phyloP scores from a whole-genome alignment of 2,888 invertebrate species.

The Diplazon laetatorius region DNA sequence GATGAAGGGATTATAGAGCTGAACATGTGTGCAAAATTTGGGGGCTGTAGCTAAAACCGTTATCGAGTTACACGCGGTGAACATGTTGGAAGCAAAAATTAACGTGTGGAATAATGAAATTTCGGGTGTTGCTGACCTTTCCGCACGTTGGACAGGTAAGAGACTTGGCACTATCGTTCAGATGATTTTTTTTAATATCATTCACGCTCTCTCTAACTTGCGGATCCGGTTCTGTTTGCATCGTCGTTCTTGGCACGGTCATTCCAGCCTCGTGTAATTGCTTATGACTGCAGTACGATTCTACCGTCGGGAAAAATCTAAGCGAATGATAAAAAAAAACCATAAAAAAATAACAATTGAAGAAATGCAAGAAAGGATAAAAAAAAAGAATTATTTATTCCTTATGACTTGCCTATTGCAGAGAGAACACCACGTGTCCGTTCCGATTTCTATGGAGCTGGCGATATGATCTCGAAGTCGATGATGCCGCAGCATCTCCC shows the following conservation, averaged over 20 bases:
- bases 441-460: constrained; percentile 67
- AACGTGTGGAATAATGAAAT: too few species aligned
- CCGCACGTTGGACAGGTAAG: constrained; percentile 77
- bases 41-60: too few species aligned
- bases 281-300: constrained; percentile 71
- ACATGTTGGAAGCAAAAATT: too few species aligned
- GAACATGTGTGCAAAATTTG: too few species aligned
- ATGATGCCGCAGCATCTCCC: constrained; percentile 77
- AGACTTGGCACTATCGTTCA: constrained; percentile 70
- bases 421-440: constrained; percentile 74
- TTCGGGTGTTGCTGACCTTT: too few species aligned
- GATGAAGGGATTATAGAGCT: too few species aligned
- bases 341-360: constrained; percentile 4
- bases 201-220: constrained; percentile 61
- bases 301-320: constrained; percentile 74
- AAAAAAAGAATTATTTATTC: not conserved
- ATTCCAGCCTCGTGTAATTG: constrained; percentile 71
- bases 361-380: too few species aligned
- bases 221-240: constrained; percentile 29
- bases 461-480: constrained; percentile 74
- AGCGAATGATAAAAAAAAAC: not conserved
- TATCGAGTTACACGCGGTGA: too few species aligned
- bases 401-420: constrained; percentile 72
- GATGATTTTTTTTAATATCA: constrained; percentile 70
- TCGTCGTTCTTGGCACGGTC: constrained; percentile 37